Percentiles rank a stretch among this genome's conserved stretches.
Evolutionary conservation across 2,113 vertebrate genomes (phyloP).

Genomic region (Coptodon rendalli): DNA sequence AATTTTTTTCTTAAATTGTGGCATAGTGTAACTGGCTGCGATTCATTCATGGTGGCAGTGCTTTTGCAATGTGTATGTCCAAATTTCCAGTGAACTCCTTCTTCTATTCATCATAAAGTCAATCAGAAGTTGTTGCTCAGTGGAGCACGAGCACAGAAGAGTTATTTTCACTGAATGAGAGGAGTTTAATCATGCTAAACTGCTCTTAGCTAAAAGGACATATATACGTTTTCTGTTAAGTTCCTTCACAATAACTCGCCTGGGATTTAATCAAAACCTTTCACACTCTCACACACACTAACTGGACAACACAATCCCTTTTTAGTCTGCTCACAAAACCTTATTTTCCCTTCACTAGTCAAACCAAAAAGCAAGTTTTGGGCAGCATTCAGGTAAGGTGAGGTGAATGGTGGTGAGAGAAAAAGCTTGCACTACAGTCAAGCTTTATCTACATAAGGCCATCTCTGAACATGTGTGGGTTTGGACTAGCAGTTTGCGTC

Average conservation of each 20-base stretch:
- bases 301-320: constrained; percentile 62
- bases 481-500: constrained; percentile 16
- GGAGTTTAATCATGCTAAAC: constrained; percentile 20
- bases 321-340: constrained; percentile 39
- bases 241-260: not conserved
- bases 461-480: constrained; percentile 55
- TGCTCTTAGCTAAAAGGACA: constrained; percentile 14
- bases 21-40: not conserved
- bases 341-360: constrained; percentile 46
- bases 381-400: constrained; percentile 61
- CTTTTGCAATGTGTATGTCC: constrained; percentile 2
- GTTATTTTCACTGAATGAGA: constrained; percentile 11
- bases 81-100: not conserved
- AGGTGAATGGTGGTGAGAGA: constrained; percentile 46
- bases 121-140: not conserved
- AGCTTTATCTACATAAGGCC: constrained; percentile 66
- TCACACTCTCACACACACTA: not conserved
- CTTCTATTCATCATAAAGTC: not conserved
- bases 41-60: constrained; percentile 21
- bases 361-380: constrained; percentile 48
- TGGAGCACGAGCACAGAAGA: not conserved
- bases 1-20: not conserved
- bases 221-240: not conserved
- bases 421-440: constrained; percentile 49
- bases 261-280: constrained; percentile 13